Base-by-base conservation (phyloP, 2,113 vertebrate genomes). In the Scortum barcoo region DNA sequence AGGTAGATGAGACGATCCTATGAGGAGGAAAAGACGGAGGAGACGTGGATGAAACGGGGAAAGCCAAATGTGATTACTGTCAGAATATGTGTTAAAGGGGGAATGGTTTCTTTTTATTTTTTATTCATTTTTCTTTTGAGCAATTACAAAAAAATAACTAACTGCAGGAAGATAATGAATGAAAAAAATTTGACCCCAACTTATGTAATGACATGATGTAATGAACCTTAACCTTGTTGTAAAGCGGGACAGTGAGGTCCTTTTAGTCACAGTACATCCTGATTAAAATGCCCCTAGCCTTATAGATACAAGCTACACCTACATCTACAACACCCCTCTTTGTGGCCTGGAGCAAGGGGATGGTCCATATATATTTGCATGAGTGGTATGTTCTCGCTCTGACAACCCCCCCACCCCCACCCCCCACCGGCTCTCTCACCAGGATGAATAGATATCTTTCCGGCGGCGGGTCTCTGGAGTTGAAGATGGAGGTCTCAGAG, bases 371-470 rank as follows among this genome's bases (percentile, higher is more conserved):
- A n/a, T n/a, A 12, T 9, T 36, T 33, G 56, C 33, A 61, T 40
- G 54, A 78, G 17, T 24, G 3, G 51, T 9, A 20, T 44, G 28
- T 38, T 12, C 36, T 68, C 54, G 3, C 38, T 16, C 19, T 24
- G 40, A 2, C 56, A 65, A 68, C 5, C 12, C 20, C 20, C 7
- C 14, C n/a, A n/a, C n/a, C n/a, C n/a, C n/a, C n/a, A n/a, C n/a
- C n/a, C n/a, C n/a, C n/a, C n/a, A n/a, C n/a, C n/a, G n/a, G n/a
- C n/a, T 26, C 9, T 53, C 94, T 94, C 85, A 96, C 96, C 93
- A 97, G 70, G 65, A 96, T 96, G 89, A 97, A 97, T 26, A 97
- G 95, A 77, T 97, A 97, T 95, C 96, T 94, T 75, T 96, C 95
- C 0, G 96, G 96, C 0, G 96, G 96, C 0, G 94, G 85, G 6